These are phyloP conservation scores for Pemphredon lugubris DNA, from an alignment of 2,888 invertebrate species.

Conservation along the genomic window DNA sequence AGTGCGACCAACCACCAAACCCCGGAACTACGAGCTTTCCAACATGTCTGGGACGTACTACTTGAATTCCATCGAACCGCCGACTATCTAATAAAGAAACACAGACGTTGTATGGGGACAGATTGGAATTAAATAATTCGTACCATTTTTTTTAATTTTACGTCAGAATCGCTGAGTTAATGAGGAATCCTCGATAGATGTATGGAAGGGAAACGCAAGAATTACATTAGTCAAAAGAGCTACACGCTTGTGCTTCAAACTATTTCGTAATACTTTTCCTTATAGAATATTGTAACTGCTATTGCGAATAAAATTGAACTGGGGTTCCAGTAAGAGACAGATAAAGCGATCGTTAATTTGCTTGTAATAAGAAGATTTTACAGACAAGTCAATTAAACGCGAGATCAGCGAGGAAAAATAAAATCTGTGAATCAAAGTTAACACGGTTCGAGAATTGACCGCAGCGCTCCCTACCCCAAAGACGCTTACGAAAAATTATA, in stretches of 20 bases:
- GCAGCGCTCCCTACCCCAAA: too few species aligned
- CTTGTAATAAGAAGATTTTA: too few species aligned
- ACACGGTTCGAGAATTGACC: too few species aligned
- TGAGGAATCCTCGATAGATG: background rate
- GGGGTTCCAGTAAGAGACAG: too few species aligned
- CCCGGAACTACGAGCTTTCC: slow-evolving; percentile 18
- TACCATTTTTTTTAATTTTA: background rate
- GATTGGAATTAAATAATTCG: background rate
- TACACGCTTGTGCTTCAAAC: background rate
- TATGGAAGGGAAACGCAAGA: background rate
- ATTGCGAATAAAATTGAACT: too few species aligned
- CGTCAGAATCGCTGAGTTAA: background rate
- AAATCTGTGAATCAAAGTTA: too few species aligned
- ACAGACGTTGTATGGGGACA: background rate
- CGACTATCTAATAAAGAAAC: background rate
- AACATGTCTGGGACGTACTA: slow-evolving; percentile 14
- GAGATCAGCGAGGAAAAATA: too few species aligned
- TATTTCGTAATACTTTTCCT: too few species aligned
- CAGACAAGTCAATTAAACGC: too few species aligned
- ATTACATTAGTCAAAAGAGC: background rate
- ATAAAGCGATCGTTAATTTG: too few species aligned
- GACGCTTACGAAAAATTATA: too few species aligned
- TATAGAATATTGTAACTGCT: too few species aligned
- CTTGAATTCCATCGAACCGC: slow-evolving; percentile 12
- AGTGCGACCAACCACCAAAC: slow-evolving; percentile 22